phyloP scores from a whole-genome alignment of 2,113 vertebrate species.

The Notarius lentiginosus region DNA sequence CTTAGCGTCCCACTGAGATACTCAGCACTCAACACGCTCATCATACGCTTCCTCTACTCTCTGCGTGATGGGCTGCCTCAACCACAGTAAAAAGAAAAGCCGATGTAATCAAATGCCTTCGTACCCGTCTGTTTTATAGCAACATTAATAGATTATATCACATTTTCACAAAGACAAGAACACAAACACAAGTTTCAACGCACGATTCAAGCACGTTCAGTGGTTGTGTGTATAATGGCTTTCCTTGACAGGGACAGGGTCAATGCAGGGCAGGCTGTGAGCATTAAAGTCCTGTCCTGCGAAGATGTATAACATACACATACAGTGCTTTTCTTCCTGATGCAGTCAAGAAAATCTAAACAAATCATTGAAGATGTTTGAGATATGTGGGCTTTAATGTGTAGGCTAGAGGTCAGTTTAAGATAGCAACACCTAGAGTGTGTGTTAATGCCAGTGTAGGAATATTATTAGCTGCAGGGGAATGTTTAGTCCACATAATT shows the following conservation, averaged over 20 bases:
- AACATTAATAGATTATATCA: neutral
- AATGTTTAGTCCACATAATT: neutral
- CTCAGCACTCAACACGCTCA: constrained; percentile 44
- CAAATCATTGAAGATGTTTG: neutral
- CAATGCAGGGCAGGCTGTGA: constrained; percentile 1
- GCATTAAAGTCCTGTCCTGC: neutral
- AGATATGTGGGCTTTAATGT: neutral
- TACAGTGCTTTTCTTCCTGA: neutral
- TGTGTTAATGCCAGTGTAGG: neutral
- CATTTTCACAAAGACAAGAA: neutral
- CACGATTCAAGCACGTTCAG: neutral
- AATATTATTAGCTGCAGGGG: neutral
- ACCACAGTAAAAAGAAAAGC: constrained; percentile 13
- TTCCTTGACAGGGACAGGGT: neutral
- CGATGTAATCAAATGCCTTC: neutral
- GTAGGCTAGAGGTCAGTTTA: neutral
- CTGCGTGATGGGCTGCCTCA: constrained; percentile 24
- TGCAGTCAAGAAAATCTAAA: constrained; percentile 8
- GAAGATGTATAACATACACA: neutral
- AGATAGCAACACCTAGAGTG: neutral
- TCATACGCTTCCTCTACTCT: constrained; percentile 36
- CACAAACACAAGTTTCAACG: neutral
- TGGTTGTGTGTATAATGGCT: neutral
- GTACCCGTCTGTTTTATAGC: neutral
- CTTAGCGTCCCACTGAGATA: constrained; percentile 51